Conservation (phyloP, 1,140 invertebrate genomes). For the Trinorchestia longiramus region DNA sequence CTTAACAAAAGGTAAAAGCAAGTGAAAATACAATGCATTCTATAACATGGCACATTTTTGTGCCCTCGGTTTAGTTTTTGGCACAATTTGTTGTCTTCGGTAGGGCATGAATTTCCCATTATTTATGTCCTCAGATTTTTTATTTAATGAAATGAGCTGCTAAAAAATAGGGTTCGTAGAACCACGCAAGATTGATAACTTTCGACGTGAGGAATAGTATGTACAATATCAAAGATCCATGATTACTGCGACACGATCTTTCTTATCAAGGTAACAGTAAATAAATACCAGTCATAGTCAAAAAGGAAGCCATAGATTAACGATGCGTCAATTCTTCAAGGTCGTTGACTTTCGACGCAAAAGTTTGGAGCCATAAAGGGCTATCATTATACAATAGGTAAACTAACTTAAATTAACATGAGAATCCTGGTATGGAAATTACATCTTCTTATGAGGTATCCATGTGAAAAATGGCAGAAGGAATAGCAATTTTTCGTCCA, state of each 20-base stretch:
- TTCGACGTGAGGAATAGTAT: constrained; percentile 8
- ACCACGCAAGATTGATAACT: constrained; percentile 4
- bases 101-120: neutral
- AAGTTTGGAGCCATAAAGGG: constrained; percentile 26
- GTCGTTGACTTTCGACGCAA: constrained; percentile 53
- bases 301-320: constrained; percentile 54
- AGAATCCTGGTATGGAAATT: constrained; percentile 49
- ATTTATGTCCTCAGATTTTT: neutral
- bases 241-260: constrained; percentile 14
- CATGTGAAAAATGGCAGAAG: constrained; percentile 12
- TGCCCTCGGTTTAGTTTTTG: neutral
- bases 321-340: constrained; percentile 50
- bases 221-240: constrained; percentile 30
- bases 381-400: constrained; percentile 41
- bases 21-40: neutral
- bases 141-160: constrained; percentile 18
- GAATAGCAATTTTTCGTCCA: neutral
- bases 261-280: constrained; percentile 41
- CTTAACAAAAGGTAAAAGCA: neutral
- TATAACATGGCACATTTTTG: neutral
- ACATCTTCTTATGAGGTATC: constrained; percentile 39
- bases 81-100: neutral
- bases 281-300: constrained; percentile 53
- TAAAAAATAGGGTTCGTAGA: constrained; percentile 39
- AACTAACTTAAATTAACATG: constrained; percentile 53